These are phyloP conservation scores for Glaucidium brasilianum DNA, from an alignment of 2,113 vertebrate species.

Conservation along the genomic window DNA sequence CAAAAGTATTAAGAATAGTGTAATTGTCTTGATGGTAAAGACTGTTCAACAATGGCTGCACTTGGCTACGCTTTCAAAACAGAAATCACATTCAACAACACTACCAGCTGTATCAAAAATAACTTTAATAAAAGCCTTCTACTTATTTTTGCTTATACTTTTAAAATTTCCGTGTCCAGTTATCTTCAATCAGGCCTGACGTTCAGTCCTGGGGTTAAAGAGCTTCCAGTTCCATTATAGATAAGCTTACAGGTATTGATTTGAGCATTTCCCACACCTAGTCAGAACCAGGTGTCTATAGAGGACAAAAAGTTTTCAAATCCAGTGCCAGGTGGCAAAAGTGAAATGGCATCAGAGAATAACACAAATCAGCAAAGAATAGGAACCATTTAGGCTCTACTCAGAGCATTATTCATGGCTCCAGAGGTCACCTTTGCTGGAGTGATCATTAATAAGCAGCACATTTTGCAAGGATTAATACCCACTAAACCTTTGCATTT, in stretches of 20 bases:
- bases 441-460: neutral
- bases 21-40: neutral
- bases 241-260: slow-evolving; percentile 58
- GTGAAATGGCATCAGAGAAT: neutral
- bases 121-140: neutral
- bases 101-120: neutral
- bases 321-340: neutral
- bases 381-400: neutral
- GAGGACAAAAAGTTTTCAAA: neutral
- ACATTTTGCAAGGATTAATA: slow-evolving; percentile 5
- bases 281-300: neutral
- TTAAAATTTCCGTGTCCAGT: neutral
- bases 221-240: slow-evolving; percentile 52
- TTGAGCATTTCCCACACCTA: neutral
- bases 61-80: neutral
- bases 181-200: neutral
- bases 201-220: slow-evolving; percentile 24
- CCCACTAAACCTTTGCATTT: neutral
- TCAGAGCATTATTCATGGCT: neutral
- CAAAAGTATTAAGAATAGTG: neutral
- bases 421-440: neutral
- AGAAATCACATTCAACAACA: neutral
- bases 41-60: neutral
- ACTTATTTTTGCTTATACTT: neutral
- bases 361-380: neutral